A percentile compares a stretch with the other conserved stretches of the same genome.
Evolutionary conservation across 2,888 invertebrate species (phyloP).

Genomic region (Caenorhabditis doughertyi): DNA sequence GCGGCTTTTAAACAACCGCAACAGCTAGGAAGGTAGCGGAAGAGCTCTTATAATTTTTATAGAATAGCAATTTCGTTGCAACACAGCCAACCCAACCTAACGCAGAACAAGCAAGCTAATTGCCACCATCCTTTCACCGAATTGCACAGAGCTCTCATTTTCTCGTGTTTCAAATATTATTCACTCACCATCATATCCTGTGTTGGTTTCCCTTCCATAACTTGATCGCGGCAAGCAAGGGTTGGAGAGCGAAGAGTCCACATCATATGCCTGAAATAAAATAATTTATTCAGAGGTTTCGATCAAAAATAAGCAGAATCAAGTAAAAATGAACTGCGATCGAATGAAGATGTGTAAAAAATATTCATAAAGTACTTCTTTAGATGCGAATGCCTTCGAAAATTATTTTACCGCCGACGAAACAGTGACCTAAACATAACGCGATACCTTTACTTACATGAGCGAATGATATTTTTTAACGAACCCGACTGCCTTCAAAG

Average conservation of each 20-base stretch:
- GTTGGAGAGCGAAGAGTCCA: constrained; percentile 78
- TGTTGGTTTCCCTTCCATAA: constrained; percentile 80
- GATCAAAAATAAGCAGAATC: neutral
- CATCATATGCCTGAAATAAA: constrained; percentile 77
- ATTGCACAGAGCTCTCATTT: neutral
- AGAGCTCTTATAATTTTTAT: constrained; percentile 27
- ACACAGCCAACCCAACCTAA: neutral
- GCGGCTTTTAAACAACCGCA: too few species aligned
- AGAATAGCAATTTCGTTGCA: constrained; percentile 1
- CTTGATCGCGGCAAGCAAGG: constrained; percentile 73
- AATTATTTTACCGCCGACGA: too few species aligned
- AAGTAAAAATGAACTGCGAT: neutral
- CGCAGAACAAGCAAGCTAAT: constrained; percentile 36
- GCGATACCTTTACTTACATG: too few species aligned
- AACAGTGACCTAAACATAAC: too few species aligned
- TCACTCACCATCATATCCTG: constrained; percentile 81
- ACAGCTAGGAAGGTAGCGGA: constrained; percentile 3
- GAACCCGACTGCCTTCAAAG: too few species aligned
- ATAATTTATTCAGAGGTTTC: neutral
- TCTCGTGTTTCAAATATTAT: neutral
- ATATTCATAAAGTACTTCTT: too few species aligned
- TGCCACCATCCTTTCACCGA: constrained; percentile 29
- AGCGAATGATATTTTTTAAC: too few species aligned
- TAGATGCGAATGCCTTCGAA: too few species aligned
- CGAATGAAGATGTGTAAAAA: too few species aligned